Conservation (phyloP, 2,113 vertebrate genomes). For the Xerus inauris region DNA sequence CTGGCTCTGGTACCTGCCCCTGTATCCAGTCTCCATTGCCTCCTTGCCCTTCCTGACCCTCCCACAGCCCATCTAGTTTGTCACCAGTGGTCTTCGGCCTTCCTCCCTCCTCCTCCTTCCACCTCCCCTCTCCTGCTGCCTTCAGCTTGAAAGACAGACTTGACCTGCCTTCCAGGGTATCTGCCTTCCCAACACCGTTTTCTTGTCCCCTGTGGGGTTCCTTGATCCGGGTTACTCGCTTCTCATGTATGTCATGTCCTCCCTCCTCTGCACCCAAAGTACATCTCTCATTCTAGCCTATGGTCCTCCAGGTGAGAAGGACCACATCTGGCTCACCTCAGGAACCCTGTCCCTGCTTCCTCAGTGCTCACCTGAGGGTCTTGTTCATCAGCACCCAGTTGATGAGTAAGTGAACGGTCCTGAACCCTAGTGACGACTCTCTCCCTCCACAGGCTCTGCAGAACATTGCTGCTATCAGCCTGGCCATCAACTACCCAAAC, state of each 20-base stretch:
- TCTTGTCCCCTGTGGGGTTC: background rate
- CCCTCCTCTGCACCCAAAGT: background rate
- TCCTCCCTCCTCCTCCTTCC: background rate
- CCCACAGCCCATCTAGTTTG: background rate
- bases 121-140: background rate
- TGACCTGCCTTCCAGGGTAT: background rate
- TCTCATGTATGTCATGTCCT: background rate
- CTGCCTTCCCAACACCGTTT: background rate
- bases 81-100: background rate
- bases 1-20: background rate
- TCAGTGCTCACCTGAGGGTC: background rate
- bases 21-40: fast-evolving
- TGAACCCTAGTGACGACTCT: background rate
- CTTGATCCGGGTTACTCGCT: no score
- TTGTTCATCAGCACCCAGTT: background rate
- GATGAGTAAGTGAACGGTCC: background rate
- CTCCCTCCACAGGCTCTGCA: slow-evolving; percentile 93
- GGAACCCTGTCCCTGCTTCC: background rate
- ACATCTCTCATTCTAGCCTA: background rate
- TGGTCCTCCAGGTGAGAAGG: background rate
- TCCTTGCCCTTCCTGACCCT: background rate
- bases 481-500: slow-evolving; percentile 98
- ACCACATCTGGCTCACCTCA: background rate
- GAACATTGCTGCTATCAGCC: slow-evolving; percentile 98
- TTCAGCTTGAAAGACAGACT: no score